Percentiles rank a stretch among this genome's conserved stretches.
Conservation (phyloP, 2,113 vertebrate species). For the zebrafish (Danio rerio) region DNA sequence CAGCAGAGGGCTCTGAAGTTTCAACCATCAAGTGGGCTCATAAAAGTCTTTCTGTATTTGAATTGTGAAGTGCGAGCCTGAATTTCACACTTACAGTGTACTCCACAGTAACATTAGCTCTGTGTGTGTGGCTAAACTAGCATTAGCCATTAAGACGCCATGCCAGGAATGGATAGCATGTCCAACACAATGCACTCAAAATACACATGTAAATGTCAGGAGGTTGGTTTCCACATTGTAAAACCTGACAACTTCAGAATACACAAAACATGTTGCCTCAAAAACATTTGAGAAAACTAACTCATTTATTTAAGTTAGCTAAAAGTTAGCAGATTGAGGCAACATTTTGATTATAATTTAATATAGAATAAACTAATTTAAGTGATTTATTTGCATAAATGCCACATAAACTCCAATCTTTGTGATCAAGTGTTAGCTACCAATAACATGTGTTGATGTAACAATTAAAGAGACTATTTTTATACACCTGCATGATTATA, state of each 20-base stretch:
- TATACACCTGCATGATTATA: too few relatives aligned
- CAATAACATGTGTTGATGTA: too few relatives aligned
- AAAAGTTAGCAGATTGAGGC: too few relatives aligned
- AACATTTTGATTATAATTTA: too few relatives aligned
- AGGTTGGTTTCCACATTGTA: constrained; percentile 7
- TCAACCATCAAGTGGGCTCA: neutral
- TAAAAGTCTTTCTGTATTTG: neutral
- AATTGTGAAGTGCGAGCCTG: constrained; percentile 2
- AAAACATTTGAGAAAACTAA: too few relatives aligned
- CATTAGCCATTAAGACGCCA: constrained; percentile 42
- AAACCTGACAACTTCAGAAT: too few relatives aligned
- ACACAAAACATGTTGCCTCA: too few relatives aligned
- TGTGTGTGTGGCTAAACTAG: neutral
- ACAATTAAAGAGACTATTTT: too few relatives aligned
- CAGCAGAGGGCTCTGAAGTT: constrained; percentile 32
- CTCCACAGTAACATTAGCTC: neutral
- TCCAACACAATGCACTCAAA: constrained; percentile 36
- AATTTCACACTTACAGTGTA: neutral
- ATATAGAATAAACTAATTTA: too few relatives aligned
- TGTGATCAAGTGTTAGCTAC: too few relatives aligned
- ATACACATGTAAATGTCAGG: constrained; percentile 20
- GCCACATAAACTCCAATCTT: too few relatives aligned
- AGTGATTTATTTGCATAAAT: too few relatives aligned
- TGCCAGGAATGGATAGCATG: constrained; percentile 41
- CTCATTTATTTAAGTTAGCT: neutral